Percentiles rank a stretch among this genome's conserved stretches.
Evolutionary conservation across 2,113 vertebrate species (phyloP).

Genomic region (Lagopus muta): DNA sequence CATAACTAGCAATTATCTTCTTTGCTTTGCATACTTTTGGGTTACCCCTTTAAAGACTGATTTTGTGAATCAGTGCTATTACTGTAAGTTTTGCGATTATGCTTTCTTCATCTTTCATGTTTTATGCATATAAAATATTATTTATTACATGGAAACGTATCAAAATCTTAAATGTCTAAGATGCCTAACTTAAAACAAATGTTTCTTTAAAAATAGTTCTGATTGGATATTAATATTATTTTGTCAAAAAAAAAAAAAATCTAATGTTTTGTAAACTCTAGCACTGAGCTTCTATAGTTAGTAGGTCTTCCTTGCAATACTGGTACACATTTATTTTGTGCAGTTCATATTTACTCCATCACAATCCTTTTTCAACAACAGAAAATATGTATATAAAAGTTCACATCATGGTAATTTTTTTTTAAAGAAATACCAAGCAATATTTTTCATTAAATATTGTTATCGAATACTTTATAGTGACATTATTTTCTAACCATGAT

Average conservation of each 20-base stretch:
- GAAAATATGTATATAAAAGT: conserved; percentile 74
- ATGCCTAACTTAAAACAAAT: conserved; percentile 68
- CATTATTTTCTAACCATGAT: conserved; percentile 72
- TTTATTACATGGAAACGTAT: conserved; percentile 80
- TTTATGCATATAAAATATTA: conserved; percentile 76
- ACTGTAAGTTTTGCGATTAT: conserved; percentile 73
- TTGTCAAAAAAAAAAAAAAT: conserved; percentile 52
- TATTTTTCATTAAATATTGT: conserved; percentile 81
- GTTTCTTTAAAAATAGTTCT: conserved; percentile 69
- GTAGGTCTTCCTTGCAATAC: conserved; percentile 78
- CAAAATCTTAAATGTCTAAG: conserved; percentile 67
- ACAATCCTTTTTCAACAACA: conserved; percentile 69
- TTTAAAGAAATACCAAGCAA: conserved; percentile 74
- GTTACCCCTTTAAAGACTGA: conserved; percentile 82
- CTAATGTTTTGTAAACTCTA: conserved; percentile 68
- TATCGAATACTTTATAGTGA: conserved; percentile 73
- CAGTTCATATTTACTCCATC: conserved; percentile 64
- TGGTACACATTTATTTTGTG: conserved; percentile 72
- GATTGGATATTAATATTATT: conserved; percentile 72
- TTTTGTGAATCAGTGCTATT: conserved; percentile 72
- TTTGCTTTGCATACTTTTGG: conserved; percentile 74
- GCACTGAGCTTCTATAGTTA: conserved; percentile 74
- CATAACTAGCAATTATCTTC: conserved; percentile 66
- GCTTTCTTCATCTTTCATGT: conserved; percentile 73
- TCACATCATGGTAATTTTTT: conserved; percentile 72